Evolutionary conservation across 1,140 invertebrate genomes (phyloP), one percentile per base, ranked within the genome.

Genomic region (Oedothorax gibbosus): DNA sequence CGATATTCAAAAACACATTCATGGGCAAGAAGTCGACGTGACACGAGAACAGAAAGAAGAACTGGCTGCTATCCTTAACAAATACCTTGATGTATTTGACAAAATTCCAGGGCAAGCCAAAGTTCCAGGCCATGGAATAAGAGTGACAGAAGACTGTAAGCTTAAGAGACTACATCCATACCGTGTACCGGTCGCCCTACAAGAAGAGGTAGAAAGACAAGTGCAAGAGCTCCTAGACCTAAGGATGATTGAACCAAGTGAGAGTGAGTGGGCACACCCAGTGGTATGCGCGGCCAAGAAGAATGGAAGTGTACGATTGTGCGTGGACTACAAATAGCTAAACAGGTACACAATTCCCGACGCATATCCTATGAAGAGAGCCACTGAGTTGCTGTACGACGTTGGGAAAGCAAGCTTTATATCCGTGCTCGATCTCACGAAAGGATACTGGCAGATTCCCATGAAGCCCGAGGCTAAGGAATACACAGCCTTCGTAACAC

Each of bases 281-380:
- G 54, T 57, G 7, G 10, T 60, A 5, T 57, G 54, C 60, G 72
- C 12, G 14, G 18, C 56, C 2, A 87, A 86, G 72, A 73, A 82
- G 69, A 56, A 76, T 50, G 86, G 86, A 12, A 62, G 86, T 35
- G 86, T 72, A 54, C 12, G 89, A 14, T 56, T 85, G n/a, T 86
- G 78, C 21, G 86, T 86, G 2, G 87, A 89, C 64, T 89, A 87
- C 69, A 56, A 86, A 65, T 10, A 12, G 7, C 75, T 89, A 4
- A 89, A 89, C 57, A 50, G 15, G 4, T 54, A 73, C 11, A 88
- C 88, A 11, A 77, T 80, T 12, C 51, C 71, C 11, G 88, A 89
- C 79, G 76, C 15, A 3, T 88, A 87, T 57, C 88, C 88, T 6
- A 51, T 89, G 21, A 72, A 72, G 14, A 53, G 50, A 0, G 50